These are phyloP conservation scores for Formica exsecta DNA, from an alignment of 1,140 invertebrate species.

Conservation along the genomic window DNA sequence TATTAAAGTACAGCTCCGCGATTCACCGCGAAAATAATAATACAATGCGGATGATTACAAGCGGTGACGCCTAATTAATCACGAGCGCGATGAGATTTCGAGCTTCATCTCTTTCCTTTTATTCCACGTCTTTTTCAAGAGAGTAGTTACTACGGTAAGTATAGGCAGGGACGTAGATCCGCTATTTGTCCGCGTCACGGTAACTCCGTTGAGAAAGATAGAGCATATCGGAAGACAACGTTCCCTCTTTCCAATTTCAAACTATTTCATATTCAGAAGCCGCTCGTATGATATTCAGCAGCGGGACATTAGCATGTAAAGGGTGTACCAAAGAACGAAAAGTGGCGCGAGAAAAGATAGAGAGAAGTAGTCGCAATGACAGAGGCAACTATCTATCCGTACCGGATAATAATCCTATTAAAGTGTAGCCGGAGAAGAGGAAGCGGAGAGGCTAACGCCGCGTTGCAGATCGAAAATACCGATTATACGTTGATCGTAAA, in stretches of 20 bases:
- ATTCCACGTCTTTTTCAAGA: constrained; percentile 9
- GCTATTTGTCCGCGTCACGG: constrained; percentile 36
- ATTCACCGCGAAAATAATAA: constrained; percentile 14
- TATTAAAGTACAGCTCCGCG: neutral
- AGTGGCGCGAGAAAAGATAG: constrained; percentile 24
- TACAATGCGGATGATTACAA: neutral
- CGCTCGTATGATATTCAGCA: constrained; percentile 73
- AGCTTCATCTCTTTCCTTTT: neutral
- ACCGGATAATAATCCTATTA: constrained; percentile 68
- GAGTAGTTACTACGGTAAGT: neutral
- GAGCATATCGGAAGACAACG: constrained; percentile 56
- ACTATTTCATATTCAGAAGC: constrained; percentile 76
- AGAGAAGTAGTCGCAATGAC: neutral
- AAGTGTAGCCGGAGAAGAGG: neutral
- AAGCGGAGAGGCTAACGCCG: neutral
- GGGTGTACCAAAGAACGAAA: constrained; percentile 67
- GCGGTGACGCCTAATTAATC: constrained; percentile 17
- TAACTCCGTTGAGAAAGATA: constrained; percentile 23
- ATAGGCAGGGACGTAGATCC: neutral
- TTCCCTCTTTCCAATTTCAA: constrained; percentile 74
- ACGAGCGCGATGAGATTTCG: neutral
- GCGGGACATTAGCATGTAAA: constrained; percentile 76
- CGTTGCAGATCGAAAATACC: neutral
- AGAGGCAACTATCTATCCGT: constrained; percentile 33
- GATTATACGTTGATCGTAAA: neutral